Percentiles rank a stretch among this genome's conserved stretches.
phyloP scores from a whole-genome alignment of 2,113 vertebrate genomes.

The Menura novaehollandiae region DNA sequence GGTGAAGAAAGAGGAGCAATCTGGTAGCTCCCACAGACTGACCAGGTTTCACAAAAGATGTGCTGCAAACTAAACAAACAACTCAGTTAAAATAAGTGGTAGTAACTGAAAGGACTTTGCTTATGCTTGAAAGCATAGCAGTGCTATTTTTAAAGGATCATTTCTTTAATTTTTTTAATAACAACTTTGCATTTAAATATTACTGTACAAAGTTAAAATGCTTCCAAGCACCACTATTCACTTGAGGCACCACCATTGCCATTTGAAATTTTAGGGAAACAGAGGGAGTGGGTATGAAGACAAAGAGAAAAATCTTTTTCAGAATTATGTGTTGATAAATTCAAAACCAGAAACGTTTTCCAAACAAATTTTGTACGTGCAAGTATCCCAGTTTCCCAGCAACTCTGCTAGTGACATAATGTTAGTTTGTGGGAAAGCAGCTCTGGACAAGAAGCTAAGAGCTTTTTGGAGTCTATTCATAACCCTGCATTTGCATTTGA shows the following conservation, averaged over 20 bases:
- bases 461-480: conserved; percentile 27
- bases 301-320: not conserved
- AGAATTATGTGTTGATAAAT: not conserved
- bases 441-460: not conserved
- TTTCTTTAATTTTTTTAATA: not conserved
- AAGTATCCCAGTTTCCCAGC: not conserved
- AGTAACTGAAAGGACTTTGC: not conserved
- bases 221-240: not conserved
- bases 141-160: not conserved
- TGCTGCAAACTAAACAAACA: not conserved
- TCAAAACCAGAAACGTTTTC: not conserved
- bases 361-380: not conserved
- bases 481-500: conserved; percentile 19
- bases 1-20: not conserved
- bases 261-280: not conserved
- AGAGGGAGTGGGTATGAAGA: not conserved
- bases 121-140: not conserved
- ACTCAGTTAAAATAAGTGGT: not conserved
- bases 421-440: conserved; percentile 6
- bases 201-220: not conserved
- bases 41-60: not conserved
- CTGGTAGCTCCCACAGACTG: not conserved
- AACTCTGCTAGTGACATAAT: not conserved
- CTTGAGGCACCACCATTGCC: not conserved
- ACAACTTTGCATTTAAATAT: not conserved